Evolutionary conservation across 2,797 vertebrate species (phyloP).

Genomic region (Hoplostethus atlanticus): DNA sequence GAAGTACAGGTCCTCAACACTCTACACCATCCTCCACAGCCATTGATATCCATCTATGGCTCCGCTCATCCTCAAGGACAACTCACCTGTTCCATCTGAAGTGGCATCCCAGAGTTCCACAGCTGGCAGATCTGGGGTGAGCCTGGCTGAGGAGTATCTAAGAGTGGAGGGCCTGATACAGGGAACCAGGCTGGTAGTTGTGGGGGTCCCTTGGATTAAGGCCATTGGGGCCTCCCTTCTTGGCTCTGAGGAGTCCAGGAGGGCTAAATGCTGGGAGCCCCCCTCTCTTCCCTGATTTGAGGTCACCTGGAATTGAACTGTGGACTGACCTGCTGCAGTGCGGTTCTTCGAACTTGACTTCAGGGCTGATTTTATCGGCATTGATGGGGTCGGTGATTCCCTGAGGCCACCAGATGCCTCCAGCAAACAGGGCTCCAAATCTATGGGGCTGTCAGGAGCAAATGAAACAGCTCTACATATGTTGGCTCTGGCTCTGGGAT

Average conservation of each 20-base stretch:
- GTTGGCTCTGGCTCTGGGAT: slow-evolving; percentile 80
- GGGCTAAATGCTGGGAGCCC: slow-evolving; percentile 49
- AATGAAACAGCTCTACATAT: slow-evolving; percentile 75
- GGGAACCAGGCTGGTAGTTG: slow-evolving; percentile 76
- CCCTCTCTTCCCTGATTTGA: slow-evolving; percentile 72
- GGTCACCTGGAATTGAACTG: slow-evolving; percentile 73
- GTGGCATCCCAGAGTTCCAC: slow-evolving; percentile 77
- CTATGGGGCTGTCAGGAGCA: slow-evolving; percentile 67
- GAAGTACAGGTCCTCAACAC: background rate
- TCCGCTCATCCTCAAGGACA: background rate
- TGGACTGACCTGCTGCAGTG: slow-evolving; percentile 61
- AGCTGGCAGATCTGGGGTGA: slow-evolving; percentile 70
- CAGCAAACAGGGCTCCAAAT: slow-evolving; percentile 60
- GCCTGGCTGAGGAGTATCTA: slow-evolving; percentile 77
- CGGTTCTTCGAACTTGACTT: slow-evolving; percentile 84
- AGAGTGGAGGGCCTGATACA: slow-evolving; percentile 75
- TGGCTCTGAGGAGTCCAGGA: slow-evolving; percentile 65
- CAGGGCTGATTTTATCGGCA: slow-evolving; percentile 86
- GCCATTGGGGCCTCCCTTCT: slow-evolving; percentile 68
- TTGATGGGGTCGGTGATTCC: slow-evolving; percentile 59
- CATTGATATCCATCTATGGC: background rate
- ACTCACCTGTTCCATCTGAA: slow-evolving; percentile 77
- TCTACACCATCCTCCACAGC: background rate
- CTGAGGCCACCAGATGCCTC: slow-evolving; percentile 56
- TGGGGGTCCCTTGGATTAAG: slow-evolving; percentile 71